Conservation (phyloP, 2,888 invertebrate species). For the Iselma pallidipennis region DNA sequence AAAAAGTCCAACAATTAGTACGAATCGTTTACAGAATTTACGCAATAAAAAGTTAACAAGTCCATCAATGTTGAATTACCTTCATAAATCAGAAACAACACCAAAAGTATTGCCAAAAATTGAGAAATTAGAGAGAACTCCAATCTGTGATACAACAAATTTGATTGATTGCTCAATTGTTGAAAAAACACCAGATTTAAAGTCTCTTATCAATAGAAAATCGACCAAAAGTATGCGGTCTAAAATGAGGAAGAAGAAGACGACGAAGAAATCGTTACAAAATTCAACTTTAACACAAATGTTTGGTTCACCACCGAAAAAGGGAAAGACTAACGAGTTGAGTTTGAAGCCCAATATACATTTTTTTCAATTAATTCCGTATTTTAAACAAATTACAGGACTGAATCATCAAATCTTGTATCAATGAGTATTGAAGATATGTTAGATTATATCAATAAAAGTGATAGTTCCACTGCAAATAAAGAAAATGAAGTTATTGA, state of each 20-base stretch:
- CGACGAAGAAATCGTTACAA: slow-evolving; percentile 14
- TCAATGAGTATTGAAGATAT: slow-evolving; percentile 14
- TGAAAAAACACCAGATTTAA: slow-evolving; percentile 32
- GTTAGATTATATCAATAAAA: slow-evolving; percentile 13
- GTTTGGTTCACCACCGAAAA: slow-evolving; percentile 20
- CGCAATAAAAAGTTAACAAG: slow-evolving; percentile 12
- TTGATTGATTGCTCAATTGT: slow-evolving; percentile 29
- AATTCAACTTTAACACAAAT: slow-evolving; percentile 37
- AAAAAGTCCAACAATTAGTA: slow-evolving; percentile 28
- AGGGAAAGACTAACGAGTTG: slow-evolving; percentile 6
- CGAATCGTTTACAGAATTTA: slow-evolving; percentile 20
- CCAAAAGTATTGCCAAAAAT: neutral
- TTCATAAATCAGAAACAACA: slow-evolving; percentile 3
- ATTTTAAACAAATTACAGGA: slow-evolving; percentile 8
- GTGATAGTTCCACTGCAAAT: neutral
- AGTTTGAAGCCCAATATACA: neutral
- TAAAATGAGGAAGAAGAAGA: slow-evolving; percentile 11
- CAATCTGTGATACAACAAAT: slow-evolving; percentile 14
- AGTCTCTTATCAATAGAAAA: too few relatives aligned
- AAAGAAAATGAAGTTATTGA: neutral
- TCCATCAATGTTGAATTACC: neutral
- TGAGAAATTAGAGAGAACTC: neutral
- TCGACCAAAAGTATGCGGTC: slow-evolving; percentile 7
- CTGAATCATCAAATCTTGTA: slow-evolving; percentile 10
- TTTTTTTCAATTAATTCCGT: neutral